Conservation (phyloP, 2,888 invertebrate species). For the Hecatera dysodea region DNA sequence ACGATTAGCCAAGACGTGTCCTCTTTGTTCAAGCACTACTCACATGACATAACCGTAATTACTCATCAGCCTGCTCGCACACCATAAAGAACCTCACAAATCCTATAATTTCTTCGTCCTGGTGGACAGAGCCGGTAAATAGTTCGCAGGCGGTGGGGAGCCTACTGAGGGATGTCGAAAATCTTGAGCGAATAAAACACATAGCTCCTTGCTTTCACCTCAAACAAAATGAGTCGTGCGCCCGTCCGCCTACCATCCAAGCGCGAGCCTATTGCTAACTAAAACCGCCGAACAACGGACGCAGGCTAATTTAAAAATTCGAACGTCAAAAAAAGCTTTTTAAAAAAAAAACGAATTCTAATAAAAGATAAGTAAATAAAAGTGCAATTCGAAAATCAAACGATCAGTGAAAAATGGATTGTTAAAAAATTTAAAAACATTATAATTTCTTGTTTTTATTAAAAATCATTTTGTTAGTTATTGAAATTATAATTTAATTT, state of each 20-base stretch:
- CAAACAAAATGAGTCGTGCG: constrained; percentile 86
- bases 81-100: constrained; percentile 57
- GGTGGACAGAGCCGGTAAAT: constrained; percentile 71
- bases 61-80: constrained; percentile 60
- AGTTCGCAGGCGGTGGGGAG: constrained; percentile 79
- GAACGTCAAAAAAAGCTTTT: constrained; percentile 59
- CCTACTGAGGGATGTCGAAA: constrained; percentile 87
- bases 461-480: constrained; percentile 62
- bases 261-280: constrained; percentile 77
- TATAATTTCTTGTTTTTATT: constrained; percentile 1
- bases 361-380: constrained; percentile 48
- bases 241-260: constrained; percentile 76
- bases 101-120: constrained; percentile 62
- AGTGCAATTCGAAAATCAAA: constrained; percentile 56
- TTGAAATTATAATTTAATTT: constrained; percentile 54
- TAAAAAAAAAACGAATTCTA: constrained; percentile 48
- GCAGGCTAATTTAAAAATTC: constrained; percentile 75
- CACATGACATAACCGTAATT: constrained; percentile 68
- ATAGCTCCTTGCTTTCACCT: constrained; percentile 88
- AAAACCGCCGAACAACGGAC: constrained; percentile 81
- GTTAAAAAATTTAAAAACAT: constrained; percentile 51
- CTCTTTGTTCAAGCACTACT: constrained; percentile 63
- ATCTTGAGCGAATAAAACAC: constrained; percentile 87
- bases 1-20: constrained; percentile 61
- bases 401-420: constrained; percentile 67